These are phyloP conservation scores for Sebastes oblongus DNA, from an alignment of 2,797 vertebrate species.

Conservation along the genomic window DNA sequence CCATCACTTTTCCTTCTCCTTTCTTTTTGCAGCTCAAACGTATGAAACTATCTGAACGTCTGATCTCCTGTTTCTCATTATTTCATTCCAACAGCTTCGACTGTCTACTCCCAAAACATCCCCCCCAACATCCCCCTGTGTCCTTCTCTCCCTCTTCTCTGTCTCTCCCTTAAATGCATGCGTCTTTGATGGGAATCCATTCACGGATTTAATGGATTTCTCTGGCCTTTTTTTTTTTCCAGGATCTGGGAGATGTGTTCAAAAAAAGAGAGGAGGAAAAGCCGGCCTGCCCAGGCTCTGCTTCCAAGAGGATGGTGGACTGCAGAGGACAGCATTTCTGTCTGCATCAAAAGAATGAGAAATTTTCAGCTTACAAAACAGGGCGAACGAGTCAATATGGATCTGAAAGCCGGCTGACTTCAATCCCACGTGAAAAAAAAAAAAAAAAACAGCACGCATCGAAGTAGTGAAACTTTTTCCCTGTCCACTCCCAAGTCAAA, in stretches of 20 bases:
- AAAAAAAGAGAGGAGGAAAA: slow-evolving; percentile 47
- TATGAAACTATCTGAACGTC: slow-evolving; percentile 69
- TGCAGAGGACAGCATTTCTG: slow-evolving; percentile 82
- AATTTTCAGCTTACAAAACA: slow-evolving; percentile 78
- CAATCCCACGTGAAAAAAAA: slow-evolving; percentile 56
- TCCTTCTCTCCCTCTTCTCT: slow-evolving; percentile 40
- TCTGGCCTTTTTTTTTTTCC: slow-evolving; percentile 74
- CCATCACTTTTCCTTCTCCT: slow-evolving; percentile 51
- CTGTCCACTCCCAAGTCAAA: slow-evolving; percentile 59
- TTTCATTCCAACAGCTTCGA: slow-evolving; percentile 76
- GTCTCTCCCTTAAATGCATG: slow-evolving; percentile 69
- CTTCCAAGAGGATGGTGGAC: slow-evolving; percentile 73
- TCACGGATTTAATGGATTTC: slow-evolving; percentile 87
- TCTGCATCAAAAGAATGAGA: slow-evolving; percentile 79
- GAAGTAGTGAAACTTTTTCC: slow-evolving; percentile 60
- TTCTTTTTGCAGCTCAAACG: slow-evolving; percentile 66
- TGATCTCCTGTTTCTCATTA: slow-evolving; percentile 81
- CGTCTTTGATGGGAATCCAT: slow-evolving; percentile 84
- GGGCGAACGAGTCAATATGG: slow-evolving; percentile 75
- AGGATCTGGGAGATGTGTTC: slow-evolving; percentile 77
- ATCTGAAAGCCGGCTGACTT: slow-evolving; percentile 74
- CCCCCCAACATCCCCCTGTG: slow-evolving; percentile 27
- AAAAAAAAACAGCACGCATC: slow-evolving; percentile 27
- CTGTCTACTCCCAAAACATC: slow-evolving; percentile 61
- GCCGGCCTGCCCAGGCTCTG: slow-evolving; percentile 50